Percentiles rank a stretch among this genome's conserved stretches.
Conservation (phyloP, 1,140 invertebrate species). For the Lordiphosa clarofinis region DNA sequence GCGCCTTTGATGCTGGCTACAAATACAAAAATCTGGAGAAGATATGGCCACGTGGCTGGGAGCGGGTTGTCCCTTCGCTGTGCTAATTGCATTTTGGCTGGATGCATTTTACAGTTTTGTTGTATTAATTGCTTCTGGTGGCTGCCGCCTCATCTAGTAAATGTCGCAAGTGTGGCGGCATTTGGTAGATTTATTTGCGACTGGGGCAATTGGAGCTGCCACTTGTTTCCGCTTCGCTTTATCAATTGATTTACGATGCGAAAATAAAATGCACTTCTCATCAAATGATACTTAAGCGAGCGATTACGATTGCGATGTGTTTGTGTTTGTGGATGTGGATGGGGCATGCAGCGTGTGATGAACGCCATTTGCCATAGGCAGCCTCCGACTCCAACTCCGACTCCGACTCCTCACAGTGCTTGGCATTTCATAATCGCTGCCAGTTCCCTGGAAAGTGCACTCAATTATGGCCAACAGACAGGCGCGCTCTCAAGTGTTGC, state of each 20-base stretch:
- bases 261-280: slow-evolving; percentile 33
- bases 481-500: slow-evolving; percentile 50
- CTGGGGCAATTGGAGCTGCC: slow-evolving; percentile 65
- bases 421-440: slow-evolving; percentile 72
- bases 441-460: slow-evolving; percentile 76
- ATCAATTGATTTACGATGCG: slow-evolving; percentile 78
- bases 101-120: slow-evolving; percentile 69
- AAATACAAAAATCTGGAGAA: slow-evolving; percentile 41
- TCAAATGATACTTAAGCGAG: slow-evolving; percentile 40
- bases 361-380: slow-evolving; percentile 52
- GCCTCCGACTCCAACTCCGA: neutral
- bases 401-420: slow-evolving; percentile 1
- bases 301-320: slow-evolving; percentile 36
- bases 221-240: slow-evolving; percentile 78
- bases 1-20: slow-evolving; percentile 52
- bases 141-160: slow-evolving; percentile 33
- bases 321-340: neutral
- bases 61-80: slow-evolving; percentile 32
- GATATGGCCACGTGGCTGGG: slow-evolving; percentile 15
- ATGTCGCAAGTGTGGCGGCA: slow-evolving; percentile 39
- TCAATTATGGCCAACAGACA: slow-evolving; percentile 78
- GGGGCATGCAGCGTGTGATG: slow-evolving; percentile 40
- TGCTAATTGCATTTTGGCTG: slow-evolving; percentile 67
- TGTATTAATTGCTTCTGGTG: slow-evolving; percentile 60
- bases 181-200: slow-evolving; percentile 62